Conservation (phyloP, 2,888 invertebrate species). For the Dioctria rufipes region DNA sequence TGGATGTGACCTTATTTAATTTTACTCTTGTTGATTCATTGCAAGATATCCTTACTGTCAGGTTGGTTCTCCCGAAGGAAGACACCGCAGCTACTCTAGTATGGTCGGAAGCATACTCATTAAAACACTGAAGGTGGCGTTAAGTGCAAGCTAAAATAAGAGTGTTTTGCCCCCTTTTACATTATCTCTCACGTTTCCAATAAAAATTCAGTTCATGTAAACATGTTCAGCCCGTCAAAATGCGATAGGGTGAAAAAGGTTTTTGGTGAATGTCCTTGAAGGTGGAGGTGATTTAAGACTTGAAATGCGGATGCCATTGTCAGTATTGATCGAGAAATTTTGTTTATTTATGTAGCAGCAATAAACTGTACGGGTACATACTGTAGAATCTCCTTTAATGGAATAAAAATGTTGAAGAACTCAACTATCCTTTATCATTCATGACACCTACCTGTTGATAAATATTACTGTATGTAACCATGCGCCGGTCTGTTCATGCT, state of each 20-base stretch:
- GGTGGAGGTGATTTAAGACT: neutral
- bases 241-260: slow-evolving; percentile 27
- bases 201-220: slow-evolving; percentile 52
- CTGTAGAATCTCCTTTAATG: neutral
- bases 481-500: neutral
- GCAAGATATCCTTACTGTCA: slow-evolving; percentile 36
- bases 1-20: slow-evolving; percentile 51
- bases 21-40: slow-evolving; percentile 44
- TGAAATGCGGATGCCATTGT: slow-evolving; percentile 40
- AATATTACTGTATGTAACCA: slow-evolving; percentile 6
- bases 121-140: neutral
- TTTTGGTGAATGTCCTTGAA: slow-evolving; percentile 22
- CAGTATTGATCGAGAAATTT: slow-evolving; percentile 44
- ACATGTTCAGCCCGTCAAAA: slow-evolving; percentile 16
- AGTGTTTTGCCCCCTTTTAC: neutral
- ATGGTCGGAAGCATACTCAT: slow-evolving; percentile 32
- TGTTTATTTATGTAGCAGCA: slow-evolving; percentile 34
- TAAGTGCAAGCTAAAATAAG: slow-evolving; percentile 23
- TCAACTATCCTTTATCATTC: slow-evolving; percentile 15
- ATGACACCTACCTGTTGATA: slow-evolving; percentile 39
- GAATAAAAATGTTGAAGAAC: neutral
- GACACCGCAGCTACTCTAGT: neutral
- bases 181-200: slow-evolving; percentile 53
- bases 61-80: slow-evolving; percentile 16
- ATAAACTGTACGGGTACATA: neutral